Conservation (phyloP, 1,140 invertebrate genomes). For the Melanaphis sacchari region DNA sequence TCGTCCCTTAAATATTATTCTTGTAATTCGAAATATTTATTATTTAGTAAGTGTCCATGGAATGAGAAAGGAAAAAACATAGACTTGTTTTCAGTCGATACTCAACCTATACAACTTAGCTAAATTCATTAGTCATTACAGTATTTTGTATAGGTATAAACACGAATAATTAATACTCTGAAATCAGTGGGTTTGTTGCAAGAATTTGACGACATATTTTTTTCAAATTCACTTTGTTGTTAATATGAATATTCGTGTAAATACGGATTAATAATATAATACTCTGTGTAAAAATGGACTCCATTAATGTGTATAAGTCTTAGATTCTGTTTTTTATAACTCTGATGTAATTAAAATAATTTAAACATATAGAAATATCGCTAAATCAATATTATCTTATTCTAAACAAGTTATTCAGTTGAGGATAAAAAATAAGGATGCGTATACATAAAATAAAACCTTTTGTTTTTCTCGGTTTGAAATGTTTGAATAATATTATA, state of each 20-base stretch:
- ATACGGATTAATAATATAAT: no score
- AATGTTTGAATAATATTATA: background rate
- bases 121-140: background rate
- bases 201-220: background rate
- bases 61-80: background rate
- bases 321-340: background rate
- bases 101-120: background rate
- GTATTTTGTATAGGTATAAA: background rate
- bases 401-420: no score
- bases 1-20: background rate
- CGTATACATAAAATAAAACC: no score
- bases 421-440: no score
- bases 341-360: background rate
- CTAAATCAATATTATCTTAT: background rate
- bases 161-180: background rate
- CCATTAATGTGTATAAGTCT: background rate
- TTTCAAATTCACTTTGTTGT: background rate
- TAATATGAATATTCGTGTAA: no score
- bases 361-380: background rate
- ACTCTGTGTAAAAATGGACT: background rate
- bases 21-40: background rate
- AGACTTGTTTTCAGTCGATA: background rate
- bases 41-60: background rate
- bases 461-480: background rate
- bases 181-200: background rate